phyloP scores from a whole-genome alignment of 2,888 invertebrate genomes.

The Lordiphosa andalusiaca region DNA sequence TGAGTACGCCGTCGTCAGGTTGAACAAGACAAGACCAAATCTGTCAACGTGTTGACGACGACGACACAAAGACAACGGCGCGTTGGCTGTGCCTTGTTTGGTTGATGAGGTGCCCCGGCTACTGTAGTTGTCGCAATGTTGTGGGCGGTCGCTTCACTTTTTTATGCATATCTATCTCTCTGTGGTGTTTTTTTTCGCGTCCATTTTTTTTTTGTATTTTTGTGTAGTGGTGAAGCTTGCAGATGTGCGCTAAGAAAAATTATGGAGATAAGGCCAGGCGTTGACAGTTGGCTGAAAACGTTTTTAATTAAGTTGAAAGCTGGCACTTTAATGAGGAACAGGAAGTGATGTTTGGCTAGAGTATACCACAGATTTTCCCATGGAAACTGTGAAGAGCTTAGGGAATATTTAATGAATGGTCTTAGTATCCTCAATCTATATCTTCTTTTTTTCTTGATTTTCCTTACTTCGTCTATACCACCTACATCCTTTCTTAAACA shows the following conservation, averaged over 20 bases:
- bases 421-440: no score
- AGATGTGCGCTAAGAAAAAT: slow-evolving; percentile 58
- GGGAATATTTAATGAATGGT: no score
- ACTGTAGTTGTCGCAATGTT: slow-evolving; percentile 53
- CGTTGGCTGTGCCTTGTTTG: slow-evolving; percentile 57
- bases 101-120: slow-evolving; percentile 46
- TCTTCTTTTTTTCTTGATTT: no score
- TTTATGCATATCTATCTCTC: neutral
- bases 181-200: slow-evolving; percentile 21
- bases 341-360: slow-evolving; percentile 44
- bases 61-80: slow-evolving; percentile 22
- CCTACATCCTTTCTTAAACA: no score
- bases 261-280: slow-evolving; percentile 68
- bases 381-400: neutral
- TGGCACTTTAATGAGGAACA: slow-evolving; percentile 66
- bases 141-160: slow-evolving; percentile 74
- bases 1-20: slow-evolving; percentile 45
- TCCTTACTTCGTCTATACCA: no score
- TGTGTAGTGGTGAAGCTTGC: slow-evolving; percentile 32
- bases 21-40: slow-evolving; percentile 65
- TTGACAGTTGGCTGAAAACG: slow-evolving; percentile 68
- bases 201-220: slow-evolving; percentile 38
- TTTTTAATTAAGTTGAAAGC: slow-evolving; percentile 68
- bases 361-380: slow-evolving; percentile 12
- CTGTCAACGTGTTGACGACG: slow-evolving; percentile 63